Conservation (phyloP, 1,140 invertebrate species). For the Dolichoris vasculosae region DNA sequence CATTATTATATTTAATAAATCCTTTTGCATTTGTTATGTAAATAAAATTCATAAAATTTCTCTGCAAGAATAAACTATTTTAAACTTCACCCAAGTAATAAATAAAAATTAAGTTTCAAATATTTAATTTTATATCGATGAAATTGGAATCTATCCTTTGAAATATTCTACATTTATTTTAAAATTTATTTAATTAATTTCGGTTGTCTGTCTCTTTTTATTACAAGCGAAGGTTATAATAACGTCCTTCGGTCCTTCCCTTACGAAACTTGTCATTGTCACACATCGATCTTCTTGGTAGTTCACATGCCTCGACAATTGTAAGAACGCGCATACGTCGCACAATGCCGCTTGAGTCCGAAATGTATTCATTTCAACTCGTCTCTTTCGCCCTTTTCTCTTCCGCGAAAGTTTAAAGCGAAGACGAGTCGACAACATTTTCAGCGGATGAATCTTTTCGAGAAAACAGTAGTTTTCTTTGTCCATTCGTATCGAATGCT, state of each 20-base stretch:
- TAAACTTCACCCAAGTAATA: too few species aligned
- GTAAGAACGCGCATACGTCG: background rate
- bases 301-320: conserved; percentile 40
- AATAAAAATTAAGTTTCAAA: too few species aligned
- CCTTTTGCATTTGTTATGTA: too few species aligned
- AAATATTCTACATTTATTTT: too few species aligned
- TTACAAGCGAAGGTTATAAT: too few species aligned
- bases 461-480: background rate
- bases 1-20: too few species aligned
- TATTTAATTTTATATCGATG: too few species aligned
- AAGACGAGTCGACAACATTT: background rate
- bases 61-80: too few species aligned
- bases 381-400: background rate
- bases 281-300: conserved; percentile 54
- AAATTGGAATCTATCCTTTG: too few species aligned
- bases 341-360: background rate
- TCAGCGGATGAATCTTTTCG: background rate
- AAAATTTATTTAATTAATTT: background rate
- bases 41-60: too few species aligned
- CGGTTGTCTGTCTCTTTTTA: background rate
- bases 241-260: too few species aligned
- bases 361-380: background rate
- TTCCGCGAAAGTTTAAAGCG: background rate
- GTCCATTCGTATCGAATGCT: background rate
- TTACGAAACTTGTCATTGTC: background rate